Conservation (phyloP, 2,888 invertebrate genomes). For the Euspilapteryx auroguttella region DNA sequence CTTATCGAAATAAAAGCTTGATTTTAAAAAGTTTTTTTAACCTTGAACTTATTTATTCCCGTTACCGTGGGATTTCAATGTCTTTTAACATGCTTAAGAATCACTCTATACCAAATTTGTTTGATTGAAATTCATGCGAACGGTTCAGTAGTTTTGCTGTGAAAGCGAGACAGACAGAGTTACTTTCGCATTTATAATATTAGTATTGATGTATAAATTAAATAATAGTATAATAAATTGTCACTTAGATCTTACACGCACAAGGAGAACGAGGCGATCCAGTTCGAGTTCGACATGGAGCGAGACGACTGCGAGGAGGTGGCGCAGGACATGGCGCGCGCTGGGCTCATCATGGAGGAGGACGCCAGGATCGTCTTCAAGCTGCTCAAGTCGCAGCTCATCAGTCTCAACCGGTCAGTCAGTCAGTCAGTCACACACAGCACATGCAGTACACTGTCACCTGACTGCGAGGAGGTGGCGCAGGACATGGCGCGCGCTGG, state of each 20-base stretch:
- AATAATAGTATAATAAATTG: too few species aligned
- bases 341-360: conserved; percentile 93
- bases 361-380: conserved; percentile 91
- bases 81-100: too few species aligned
- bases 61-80: too few species aligned
- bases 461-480: conserved; percentile 92
- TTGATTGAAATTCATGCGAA: too few species aligned
- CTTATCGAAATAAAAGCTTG: too few species aligned
- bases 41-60: too few species aligned
- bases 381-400: conserved; percentile 86
- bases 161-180: too few species aligned
- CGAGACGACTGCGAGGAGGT: conserved; percentile 92
- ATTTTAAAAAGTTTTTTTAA: too few species aligned
- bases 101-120: too few species aligned
- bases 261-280: conserved; percentile 98
- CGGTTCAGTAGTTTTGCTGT: too few species aligned
- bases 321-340: conserved; percentile 93
- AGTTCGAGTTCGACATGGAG: conserved; percentile 95
- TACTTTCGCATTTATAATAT: too few species aligned
- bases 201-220: too few species aligned
- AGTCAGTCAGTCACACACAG: neutral
- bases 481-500: conserved; percentile 95
- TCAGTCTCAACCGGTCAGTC: conserved; percentile 64
- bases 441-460: conserved; percentile 1
- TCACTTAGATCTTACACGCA: conserved; percentile 79